These are phyloP conservation scores for Cyprinodon variegatus DNA, from an alignment of 2,113 vertebrate genomes.

Conservation along the genomic window DNA sequence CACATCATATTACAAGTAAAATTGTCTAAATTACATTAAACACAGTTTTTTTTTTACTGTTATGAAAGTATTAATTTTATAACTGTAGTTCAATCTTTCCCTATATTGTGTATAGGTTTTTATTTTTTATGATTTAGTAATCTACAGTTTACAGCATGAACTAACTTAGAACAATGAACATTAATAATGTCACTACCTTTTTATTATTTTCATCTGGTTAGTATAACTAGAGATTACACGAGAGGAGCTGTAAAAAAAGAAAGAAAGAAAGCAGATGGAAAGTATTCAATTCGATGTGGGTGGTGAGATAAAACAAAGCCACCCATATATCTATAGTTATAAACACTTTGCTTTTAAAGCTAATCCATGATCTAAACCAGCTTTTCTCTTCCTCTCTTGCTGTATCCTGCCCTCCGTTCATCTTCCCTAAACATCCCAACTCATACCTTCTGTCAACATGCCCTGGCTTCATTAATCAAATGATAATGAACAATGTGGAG, in stretches of 20 bases:
- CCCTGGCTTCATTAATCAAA: constrained; percentile 8
- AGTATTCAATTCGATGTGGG: constrained; percentile 60
- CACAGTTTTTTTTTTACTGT: not conserved
- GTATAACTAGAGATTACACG: not conserved
- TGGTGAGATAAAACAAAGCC: constrained; percentile 71
- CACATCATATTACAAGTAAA: not conserved
- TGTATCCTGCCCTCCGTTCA: not conserved
- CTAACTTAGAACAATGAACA: not conserved
- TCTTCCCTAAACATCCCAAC: not conserved
- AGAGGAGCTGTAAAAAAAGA: not conserved
- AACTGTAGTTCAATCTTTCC: not conserved
- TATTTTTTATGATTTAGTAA: not conserved
- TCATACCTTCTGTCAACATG: constrained; percentile 10
- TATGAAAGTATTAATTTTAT: not conserved
- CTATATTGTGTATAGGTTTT: not conserved
- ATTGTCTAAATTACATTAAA: not conserved
- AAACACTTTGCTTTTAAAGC: constrained; percentile 61
- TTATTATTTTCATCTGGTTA: constrained; percentile 8
- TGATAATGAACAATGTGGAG: constrained; percentile 1
- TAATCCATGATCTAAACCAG: constrained; percentile 50
- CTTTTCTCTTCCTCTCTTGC: constrained; percentile 12
- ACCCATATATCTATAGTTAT: constrained; percentile 60
- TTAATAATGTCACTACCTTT: constrained; percentile 5
- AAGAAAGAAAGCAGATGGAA: constrained; percentile 25
- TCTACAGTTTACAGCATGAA: too few relatives aligned